These are phyloP conservation scores for Hippocampus guttulatus DNA, from an alignment of 2,113 vertebrate species.

Conservation along the genomic window DNA sequence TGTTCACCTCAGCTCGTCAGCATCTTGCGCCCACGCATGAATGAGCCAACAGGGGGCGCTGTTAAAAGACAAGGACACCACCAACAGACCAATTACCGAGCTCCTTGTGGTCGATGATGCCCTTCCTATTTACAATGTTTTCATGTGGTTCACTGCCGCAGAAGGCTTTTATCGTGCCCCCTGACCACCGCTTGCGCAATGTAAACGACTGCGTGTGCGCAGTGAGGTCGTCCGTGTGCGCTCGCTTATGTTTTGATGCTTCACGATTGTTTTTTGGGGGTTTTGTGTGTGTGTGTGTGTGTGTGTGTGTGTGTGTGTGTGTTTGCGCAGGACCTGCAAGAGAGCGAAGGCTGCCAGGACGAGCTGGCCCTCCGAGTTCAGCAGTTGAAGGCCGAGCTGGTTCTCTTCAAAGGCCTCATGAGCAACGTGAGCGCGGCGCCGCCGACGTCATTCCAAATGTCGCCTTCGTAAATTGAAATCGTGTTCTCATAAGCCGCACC, in stretches of 20 bases:
- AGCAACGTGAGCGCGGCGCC: constrained; percentile 82
- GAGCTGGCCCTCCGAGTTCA: constrained; percentile 90
- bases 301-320: constrained; percentile 12
- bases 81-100: background rate
- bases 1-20: too few relatives aligned
- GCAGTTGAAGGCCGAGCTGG: constrained; percentile 91
- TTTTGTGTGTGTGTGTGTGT: background rate
- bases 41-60: constrained; percentile 3
- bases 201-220: constrained; percentile 2
- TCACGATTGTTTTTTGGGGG: constrained; percentile 2
- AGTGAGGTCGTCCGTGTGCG: background rate
- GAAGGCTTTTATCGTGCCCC: constrained; percentile 15
- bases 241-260: background rate
- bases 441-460: background rate
- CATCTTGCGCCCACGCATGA: constrained; percentile 16
- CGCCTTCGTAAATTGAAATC: too few relatives aligned
- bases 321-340: constrained; percentile 83
- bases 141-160: constrained; percentile 2
- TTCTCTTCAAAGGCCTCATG: constrained; percentile 97
- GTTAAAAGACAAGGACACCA: constrained; percentile 5
- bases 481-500: too few relatives aligned
- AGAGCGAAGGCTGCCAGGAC: constrained; percentile 92
- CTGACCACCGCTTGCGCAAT: constrained; percentile 2
- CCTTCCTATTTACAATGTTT: constrained; percentile 11
- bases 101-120: constrained; percentile 10